A percentile compares a stretch with the other conserved stretches of the same genome.
Evolutionary conservation across 2,888 invertebrate species (phyloP).

Genomic region (Agapetus fuscipes): DNA sequence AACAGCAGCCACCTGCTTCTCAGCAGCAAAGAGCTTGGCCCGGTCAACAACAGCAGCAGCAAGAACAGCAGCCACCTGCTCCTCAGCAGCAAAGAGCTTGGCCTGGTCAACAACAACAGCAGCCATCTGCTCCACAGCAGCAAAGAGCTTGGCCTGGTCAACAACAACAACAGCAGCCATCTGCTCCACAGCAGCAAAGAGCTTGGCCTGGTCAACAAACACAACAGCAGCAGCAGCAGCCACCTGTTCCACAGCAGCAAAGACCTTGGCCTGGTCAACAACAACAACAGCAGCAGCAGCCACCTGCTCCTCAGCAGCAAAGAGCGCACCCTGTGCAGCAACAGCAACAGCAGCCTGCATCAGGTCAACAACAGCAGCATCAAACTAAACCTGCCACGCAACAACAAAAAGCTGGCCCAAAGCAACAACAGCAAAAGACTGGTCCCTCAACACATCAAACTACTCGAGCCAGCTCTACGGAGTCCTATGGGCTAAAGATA

Average conservation of each 20-base stretch:
- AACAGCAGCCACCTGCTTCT: too few relatives aligned
- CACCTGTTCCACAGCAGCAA: too few relatives aligned
- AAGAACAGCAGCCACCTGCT: too few relatives aligned
- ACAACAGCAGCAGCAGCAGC: constrained; percentile 6
- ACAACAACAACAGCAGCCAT: constrained; percentile 1
- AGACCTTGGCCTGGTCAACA: too few relatives aligned
- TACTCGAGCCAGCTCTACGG: neutral
- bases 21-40: too few relatives aligned
- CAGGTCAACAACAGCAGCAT: constrained; percentile 6
- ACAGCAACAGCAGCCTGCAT: constrained; percentile 5
- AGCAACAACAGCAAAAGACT: neutral
- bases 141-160: too few relatives aligned
- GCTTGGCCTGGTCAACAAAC: too few relatives aligned
- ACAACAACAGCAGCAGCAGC: constrained; percentile 2
- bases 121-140: too few relatives aligned
- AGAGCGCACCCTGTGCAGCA: constrained; percentile 11
- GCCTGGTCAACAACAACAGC: too few relatives aligned
- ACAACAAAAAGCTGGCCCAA: neutral
- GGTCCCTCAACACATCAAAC: neutral
- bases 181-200: too few relatives aligned
- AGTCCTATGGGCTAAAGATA: neutral
- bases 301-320: constrained; percentile 6
- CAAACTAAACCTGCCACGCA: constrained; percentile 22
- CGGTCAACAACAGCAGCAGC: constrained; percentile 3
- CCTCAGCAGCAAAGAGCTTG: too few relatives aligned